Base-by-base conservation (phyloP, 2,888 invertebrate species). In the Galerucella pusilla region DNA sequence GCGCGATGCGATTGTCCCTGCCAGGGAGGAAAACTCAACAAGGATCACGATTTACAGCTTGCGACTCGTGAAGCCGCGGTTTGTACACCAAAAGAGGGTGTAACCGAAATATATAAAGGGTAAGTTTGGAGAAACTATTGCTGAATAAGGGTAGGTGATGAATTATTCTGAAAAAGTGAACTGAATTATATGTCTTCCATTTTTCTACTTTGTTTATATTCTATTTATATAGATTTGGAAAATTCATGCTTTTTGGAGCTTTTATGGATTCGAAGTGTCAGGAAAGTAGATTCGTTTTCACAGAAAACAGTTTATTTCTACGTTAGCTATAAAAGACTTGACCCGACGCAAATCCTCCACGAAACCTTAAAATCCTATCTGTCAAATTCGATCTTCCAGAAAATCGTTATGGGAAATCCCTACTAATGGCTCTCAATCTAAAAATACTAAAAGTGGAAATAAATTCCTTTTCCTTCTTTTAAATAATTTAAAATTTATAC, bases 1-100 rank as follows among this genome's bases (percentile, higher is more conserved):
- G n/a, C n/a, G n/a, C 42, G 35, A 63, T 63, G 63, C 63, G 63
- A 42, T 63, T 63, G n/a, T 2, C 35, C 9, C 14, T 63, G 63
- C 42, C 42, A 35, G 14, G 10, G 42, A 42, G 42, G 63, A 63
- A 63, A 14, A 63, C 54, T 54, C 54, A 54, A 54, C 57, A 20
- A 10, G 10, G 57, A 9, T 20, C 57, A 57, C 10, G 16, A 57
- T 57, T 57, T 57, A 57, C 9, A 57, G 57, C 57, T 57, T 20
- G 57, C 9, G 57, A 57, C 57, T 57, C 16, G 57, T 20, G 57
- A 20, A 57, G 10, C 20, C 57, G 57, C 57, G n/a, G 57, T 16
- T 57, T 57, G 20, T 57, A 52, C 6, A n/a, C 10, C 57, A 20
- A 20, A 57, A 16, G 16, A 57, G 20, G 57, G 57, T 10, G 57